Conservation (phyloP, 2,888 invertebrate genomes). For the Lottia gigantea region DNA sequence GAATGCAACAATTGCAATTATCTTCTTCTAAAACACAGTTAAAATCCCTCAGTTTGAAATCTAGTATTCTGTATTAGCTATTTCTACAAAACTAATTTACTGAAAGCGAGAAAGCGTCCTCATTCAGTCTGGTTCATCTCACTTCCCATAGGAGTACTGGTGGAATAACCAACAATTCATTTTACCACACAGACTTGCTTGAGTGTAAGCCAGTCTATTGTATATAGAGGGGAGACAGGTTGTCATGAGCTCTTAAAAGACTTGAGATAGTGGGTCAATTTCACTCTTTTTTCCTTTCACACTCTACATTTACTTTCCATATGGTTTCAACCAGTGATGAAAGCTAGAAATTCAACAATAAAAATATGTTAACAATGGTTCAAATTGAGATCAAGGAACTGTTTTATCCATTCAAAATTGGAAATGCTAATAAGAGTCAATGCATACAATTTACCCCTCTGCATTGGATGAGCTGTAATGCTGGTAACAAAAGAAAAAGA, state of each 20-base stretch:
- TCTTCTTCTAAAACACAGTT: too few species aligned
- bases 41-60: too few species aligned
- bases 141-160: slow-evolving; percentile 1
- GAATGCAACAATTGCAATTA: too few species aligned
- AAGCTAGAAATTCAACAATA: background rate
- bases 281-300: background rate
- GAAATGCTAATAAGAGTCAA: too few species aligned
- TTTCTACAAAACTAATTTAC: too few species aligned
- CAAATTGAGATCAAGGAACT: background rate
- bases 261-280: too few species aligned
- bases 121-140: background rate
- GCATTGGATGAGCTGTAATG: background rate
- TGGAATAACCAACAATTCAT: slow-evolving; percentile 10
- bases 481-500: background rate
- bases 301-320: background rate
- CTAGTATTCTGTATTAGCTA: too few species aligned
- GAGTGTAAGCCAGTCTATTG: background rate
- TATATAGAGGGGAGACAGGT: background rate
- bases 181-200: background rate
- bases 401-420: too few species aligned
- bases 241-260: background rate
- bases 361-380: background rate
- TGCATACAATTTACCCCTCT: background rate
- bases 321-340: background rate
- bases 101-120: too few species aligned